Percentiles rank a stretch among this genome's conserved stretches.
Evolutionary conservation across 2,888 invertebrate species (phyloP).

Genomic region (Lacanobia wlatinum): DNA sequence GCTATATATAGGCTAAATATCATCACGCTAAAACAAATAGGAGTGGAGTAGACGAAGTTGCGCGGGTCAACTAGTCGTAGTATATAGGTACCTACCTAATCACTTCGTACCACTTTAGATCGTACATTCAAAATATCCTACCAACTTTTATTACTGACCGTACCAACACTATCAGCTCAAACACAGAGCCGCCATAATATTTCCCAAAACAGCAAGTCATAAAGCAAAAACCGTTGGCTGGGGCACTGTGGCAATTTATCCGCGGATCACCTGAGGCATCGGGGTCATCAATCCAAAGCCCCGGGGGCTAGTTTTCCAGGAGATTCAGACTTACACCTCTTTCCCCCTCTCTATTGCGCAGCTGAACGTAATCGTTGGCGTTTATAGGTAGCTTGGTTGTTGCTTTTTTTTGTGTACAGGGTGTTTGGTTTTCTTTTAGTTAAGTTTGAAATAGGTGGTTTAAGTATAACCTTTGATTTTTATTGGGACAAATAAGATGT

Average conservation of each 20-base stretch:
- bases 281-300: conserved; percentile 84
- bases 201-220: conserved; percentile 67
- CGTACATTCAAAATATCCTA: not conserved
- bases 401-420: conserved; percentile 25
- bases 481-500: no score
- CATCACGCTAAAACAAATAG: no score
- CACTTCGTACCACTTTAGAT: not conserved
- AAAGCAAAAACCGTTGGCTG: conserved; percentile 69
- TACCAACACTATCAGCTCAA: conserved; percentile 11
- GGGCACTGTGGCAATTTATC: conserved; percentile 70
- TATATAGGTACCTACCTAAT: not conserved
- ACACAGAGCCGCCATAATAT: conserved; percentile 56
- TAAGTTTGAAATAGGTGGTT: not conserved
- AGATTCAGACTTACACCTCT: conserved; percentile 77
- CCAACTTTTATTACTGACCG: conserved; percentile 1
- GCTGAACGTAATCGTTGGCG: conserved; percentile 68
- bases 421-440: not conserved
- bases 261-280: conserved; percentile 82
- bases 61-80: no score
- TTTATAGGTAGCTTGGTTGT: conserved; percentile 36
- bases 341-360: conserved; percentile 77
- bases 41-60: no score
- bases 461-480: not conserved
- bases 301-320: conserved; percentile 81
- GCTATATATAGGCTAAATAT: no score